Base-by-base conservation (phyloP, 2,797 vertebrate species). In the Antrozous pallidus region DNA sequence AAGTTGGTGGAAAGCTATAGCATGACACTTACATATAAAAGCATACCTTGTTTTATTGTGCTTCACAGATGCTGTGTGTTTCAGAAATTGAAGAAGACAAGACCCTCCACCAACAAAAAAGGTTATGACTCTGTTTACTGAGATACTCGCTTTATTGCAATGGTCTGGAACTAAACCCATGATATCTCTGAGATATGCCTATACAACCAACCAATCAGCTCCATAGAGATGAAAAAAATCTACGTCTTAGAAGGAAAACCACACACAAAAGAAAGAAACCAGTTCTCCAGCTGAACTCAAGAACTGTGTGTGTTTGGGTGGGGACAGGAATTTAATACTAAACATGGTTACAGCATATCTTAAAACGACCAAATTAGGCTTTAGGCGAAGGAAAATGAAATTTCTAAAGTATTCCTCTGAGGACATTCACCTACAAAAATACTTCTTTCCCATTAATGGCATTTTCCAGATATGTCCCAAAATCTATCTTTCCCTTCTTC, bases 301-400 rank as follows among this genome's bases (percentile, higher is more conserved):
- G 81, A 90, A 24, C 8, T 12, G 3, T 3, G 47, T n/a, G 31
- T 75, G 20, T 31, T 51, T 40, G 13, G 61, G 7, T 58, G 10
- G 17, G 8, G 22, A 70, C 61, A 47, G 1, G 22, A 20, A 45
- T 26, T 78, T 71, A 65, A 61, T 3, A 36, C 20, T 49, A 73
- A 31, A 20, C n/a, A 28, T 28, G 33, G 69, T 31, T 24, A 36
- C 0, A 13, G 42, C 16, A 20, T 26, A 33, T n/a, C 67, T 87
- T 92, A 26, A 61, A 33, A 79, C 51, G 33, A 82, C 6, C 40
- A 56, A 38, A 22, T 31, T 70, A 22, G 40, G 12, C 81, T 28
- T 74, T 24, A 71, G 33, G 10, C 87, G 56, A 83, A 70, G 17
- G 65, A 84, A 73, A 93, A 92, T 63, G 12, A 49, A 77, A 78